phyloP scores from a whole-genome alignment of 2,797 vertebrate species.

The Molossus alvarezi region DNA sequence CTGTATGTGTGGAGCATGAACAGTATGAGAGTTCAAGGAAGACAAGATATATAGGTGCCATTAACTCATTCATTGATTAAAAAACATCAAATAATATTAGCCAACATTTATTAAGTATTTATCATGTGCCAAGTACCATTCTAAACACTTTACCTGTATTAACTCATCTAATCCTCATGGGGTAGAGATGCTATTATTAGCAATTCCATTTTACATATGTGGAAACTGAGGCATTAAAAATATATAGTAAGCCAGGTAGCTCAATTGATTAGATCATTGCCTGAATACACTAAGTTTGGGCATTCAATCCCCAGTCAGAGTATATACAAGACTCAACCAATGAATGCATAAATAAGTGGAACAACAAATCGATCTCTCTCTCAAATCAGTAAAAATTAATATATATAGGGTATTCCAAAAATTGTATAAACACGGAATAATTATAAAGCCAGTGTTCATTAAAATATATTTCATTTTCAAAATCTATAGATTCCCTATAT shows the following conservation, averaged over 20 bases:
- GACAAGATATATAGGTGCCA: not conserved
- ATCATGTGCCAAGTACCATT: slow-evolving; percentile 25
- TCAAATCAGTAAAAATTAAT: too few species aligned
- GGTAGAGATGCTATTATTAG: not conserved
- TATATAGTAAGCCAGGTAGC: not conserved
- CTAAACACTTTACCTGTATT: slow-evolving; percentile 49
- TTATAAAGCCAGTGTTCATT: too few species aligned
- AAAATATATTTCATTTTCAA: too few species aligned
- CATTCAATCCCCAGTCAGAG: too few species aligned
- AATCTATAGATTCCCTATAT: too few species aligned
- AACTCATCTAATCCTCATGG: slow-evolving; percentile 52
- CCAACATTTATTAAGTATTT: slow-evolving; percentile 59
- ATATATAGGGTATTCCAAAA: too few species aligned
- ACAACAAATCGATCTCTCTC: too few species aligned
- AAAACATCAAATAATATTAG: slow-evolving; percentile 63
- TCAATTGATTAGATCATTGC: too few species aligned
- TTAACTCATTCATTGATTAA: slow-evolving; percentile 32
- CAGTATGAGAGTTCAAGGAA: slow-evolving; percentile 9
- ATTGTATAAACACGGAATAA: too few species aligned
- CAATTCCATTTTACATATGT: slow-evolving; percentile 49
- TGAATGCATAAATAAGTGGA: too few species aligned
- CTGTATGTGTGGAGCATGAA: slow-evolving; percentile 21
- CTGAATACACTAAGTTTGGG: too few species aligned
- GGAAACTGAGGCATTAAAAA: slow-evolving; percentile 54
- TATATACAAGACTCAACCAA: too few species aligned